These are phyloP conservation scores for Morpho helenor DNA, from an alignment of 2,888 invertebrate species.

Conservation along the genomic window DNA sequence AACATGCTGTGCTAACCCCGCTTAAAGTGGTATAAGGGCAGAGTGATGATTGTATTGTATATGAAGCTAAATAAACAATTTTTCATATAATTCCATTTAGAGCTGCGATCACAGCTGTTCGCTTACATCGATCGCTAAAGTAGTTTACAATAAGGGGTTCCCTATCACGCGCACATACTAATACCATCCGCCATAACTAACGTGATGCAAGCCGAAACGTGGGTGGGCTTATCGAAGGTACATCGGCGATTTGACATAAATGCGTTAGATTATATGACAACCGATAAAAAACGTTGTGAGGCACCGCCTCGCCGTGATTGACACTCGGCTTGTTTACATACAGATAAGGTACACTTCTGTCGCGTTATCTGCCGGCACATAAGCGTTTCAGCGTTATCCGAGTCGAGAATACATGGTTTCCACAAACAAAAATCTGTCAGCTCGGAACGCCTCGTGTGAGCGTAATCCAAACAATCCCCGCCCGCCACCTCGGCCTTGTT, in stretches of 20 bases:
- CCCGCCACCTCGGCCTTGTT: slow-evolving; percentile 70
- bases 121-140: no score
- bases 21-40: no score
- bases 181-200: slow-evolving; percentile 50
- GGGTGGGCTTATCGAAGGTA: slow-evolving; percentile 74
- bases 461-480: slow-evolving; percentile 52
- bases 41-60: no score
- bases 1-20: no score
- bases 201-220: slow-evolving; percentile 61
- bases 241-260: slow-evolving; percentile 75
- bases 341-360: slow-evolving; percentile 67
- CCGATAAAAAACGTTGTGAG: slow-evolving; percentile 71
- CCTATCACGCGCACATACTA: background rate
- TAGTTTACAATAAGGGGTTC: no score
- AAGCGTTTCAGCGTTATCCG: slow-evolving; percentile 36
- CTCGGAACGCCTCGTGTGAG: slow-evolving; percentile 27
- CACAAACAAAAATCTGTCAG: slow-evolving; percentile 29
- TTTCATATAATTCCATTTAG: no score
- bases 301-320: slow-evolving; percentile 73
- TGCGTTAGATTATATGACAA: slow-evolving; percentile 76
- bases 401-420: slow-evolving; percentile 21
- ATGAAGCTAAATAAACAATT: no score
- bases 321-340: slow-evolving; percentile 67
- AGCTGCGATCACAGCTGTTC: no score
- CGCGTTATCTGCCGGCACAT: slow-evolving; percentile 61